Evolutionary conservation across 30 jellyfish, hydroid and myxozoan species (phyloP).

Genomic region (Turritopsis dohrnii): DNA sequence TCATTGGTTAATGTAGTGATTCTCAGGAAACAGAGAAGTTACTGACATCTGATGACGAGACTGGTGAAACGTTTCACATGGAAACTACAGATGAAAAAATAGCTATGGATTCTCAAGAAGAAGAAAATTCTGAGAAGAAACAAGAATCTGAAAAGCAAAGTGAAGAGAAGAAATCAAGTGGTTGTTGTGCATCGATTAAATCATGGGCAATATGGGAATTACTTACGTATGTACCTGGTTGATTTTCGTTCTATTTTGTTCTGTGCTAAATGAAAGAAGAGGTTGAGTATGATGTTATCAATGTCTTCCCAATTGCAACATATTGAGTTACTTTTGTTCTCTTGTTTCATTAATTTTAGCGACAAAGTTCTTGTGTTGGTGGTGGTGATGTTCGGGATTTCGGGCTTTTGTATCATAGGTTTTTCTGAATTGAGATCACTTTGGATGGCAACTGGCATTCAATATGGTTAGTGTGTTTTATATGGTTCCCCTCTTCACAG

Average conservation of each 20-base stretch:
- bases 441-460: conserved; percentile 77
- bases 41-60: conserved; percentile 2
- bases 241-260: not conserved
- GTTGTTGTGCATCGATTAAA: conserved; percentile 1
- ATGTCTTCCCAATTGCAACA: no score
- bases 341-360: conserved; percentile 28
- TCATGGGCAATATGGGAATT: conserved; percentile 14
- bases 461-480: conserved; percentile 43
- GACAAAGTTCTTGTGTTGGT: conserved; percentile 41
- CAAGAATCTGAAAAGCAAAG: not conserved
- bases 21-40: not conserved
- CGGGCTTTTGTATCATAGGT: conserved; percentile 88
- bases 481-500: no score
- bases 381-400: conserved; percentile 63
- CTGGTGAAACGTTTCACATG: conserved; percentile 4
- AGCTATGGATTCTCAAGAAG: not conserved
- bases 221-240: not conserved
- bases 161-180: not conserved
- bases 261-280: no score
- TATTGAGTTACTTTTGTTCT: no score
- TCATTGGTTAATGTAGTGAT: not conserved
- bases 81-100: not conserved
- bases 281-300: no score
- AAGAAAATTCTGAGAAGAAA: not conserved
- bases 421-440: conserved; percentile 72